phyloP scores from a whole-genome alignment of 2,888 invertebrate species.

The Molorchus minor region DNA sequence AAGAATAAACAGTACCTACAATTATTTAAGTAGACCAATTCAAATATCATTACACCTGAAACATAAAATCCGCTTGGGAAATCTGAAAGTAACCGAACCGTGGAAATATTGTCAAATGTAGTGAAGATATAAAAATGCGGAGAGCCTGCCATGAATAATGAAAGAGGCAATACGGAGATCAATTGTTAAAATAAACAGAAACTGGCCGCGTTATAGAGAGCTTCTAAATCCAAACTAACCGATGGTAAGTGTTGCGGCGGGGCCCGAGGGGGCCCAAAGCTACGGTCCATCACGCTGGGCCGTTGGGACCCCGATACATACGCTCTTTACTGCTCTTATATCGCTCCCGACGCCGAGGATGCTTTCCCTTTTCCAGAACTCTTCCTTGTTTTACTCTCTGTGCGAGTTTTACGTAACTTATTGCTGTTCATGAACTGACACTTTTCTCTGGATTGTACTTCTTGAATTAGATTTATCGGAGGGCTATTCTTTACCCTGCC shows the following conservation, averaged over 20 bases:
- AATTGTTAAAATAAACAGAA: conserved; percentile 57
- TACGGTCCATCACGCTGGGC: conserved; percentile 56
- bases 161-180: conserved; percentile 52
- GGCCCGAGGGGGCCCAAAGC: conserved; percentile 48
- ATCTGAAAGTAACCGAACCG: conserved; percentile 39
- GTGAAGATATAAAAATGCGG: conserved; percentile 38
- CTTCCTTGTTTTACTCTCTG: conserved; percentile 39
- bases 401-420: conserved; percentile 51
- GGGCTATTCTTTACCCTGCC: conserved; percentile 22
- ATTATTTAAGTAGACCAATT: not conserved
- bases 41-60: conserved; percentile 8
- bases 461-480: conserved; percentile 33
- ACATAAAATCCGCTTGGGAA: conserved; percentile 22
- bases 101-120: conserved; percentile 44
- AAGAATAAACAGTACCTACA: no score
- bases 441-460: conserved; percentile 37
- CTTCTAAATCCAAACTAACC: conserved; percentile 57
- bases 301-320: conserved; percentile 49
- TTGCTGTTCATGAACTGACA: conserved; percentile 48
- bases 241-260: conserved; percentile 53
- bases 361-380: conserved; percentile 49
- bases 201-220: conserved; percentile 53
- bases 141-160: conserved; percentile 50
- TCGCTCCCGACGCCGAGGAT: conserved; percentile 35
- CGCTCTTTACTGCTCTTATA: conserved; percentile 51